Base-by-base conservation (phyloP, 2,113 vertebrate genomes). In the Piprites chloris region DNA sequence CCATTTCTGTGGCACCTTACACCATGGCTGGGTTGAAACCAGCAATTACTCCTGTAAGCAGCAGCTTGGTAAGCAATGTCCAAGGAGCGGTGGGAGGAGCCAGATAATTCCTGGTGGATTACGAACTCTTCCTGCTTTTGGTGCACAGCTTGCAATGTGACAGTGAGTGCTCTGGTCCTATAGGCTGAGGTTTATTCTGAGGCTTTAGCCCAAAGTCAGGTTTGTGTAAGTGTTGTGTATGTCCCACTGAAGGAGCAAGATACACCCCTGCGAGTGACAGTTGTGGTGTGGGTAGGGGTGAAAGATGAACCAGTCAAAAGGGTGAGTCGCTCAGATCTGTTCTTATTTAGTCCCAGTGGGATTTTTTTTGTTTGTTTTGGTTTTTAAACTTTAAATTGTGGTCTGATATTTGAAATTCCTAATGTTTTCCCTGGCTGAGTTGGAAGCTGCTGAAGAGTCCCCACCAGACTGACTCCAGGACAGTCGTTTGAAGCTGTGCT, bases 361-460 rank as follows among this genome's bases (percentile, higher is more conserved):
- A 16, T 5, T 47, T 59, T 59, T 47, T 6, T 32, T 30, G 2
- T 18, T 77, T 58, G 9, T 9, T 73, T 61, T 33, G 12, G 10
- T 80, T 75, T 81, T 27, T 53, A 28, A 74, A 26, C 32, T 14
- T 42, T 59, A 41, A 28, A 22, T 44, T 67, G 19, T 39, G 39
- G 81, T 47, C 74, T 71, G 65, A n/a, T 72, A 62, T 33, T 85
- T 91, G 91, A 77, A 80, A 84, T 84, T 69, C 77, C 52, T 59
- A 23, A 14, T 73, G 59, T 89, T 69, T 47, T 37, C 35, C 63
- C 33, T 85, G 76, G 13, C 20, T 46, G 41, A 44, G 19, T 8
- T 68, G 42, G 67, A 44, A 46, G 63, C 77, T 66, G 68, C 41
- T 73, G 62, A 30, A 62, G 46, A 55, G 53, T 27, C 55, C 42